Conservation (phyloP, 2,797 vertebrate species). For the Leptatherina wallacei region DNA sequence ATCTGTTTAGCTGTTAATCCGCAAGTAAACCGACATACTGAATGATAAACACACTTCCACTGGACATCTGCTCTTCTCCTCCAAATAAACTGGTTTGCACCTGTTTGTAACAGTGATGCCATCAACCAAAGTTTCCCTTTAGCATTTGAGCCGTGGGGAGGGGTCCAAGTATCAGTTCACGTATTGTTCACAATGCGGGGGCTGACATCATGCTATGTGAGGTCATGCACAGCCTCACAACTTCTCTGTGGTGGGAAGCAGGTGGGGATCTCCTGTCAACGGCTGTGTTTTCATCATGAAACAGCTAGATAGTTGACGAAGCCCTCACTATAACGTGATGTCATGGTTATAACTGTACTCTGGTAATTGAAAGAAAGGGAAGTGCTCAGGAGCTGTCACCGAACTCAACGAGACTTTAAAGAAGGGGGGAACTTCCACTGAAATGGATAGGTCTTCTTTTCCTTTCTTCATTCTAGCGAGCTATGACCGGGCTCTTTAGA, state of each 20-base stretch:
- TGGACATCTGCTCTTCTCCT: constrained; percentile 67
- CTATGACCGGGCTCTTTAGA: neutral
- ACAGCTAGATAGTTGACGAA: constrained; percentile 16
- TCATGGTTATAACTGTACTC: constrained; percentile 13
- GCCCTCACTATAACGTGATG: neutral
- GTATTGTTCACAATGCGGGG: constrained; percentile 87
- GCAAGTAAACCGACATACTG: constrained; percentile 27
- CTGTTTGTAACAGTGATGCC: constrained; percentile 86
- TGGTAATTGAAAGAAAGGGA: constrained; percentile 43
- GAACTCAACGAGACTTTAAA: neutral
- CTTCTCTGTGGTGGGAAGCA: constrained; percentile 81
- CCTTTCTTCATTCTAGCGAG: constrained; percentile 1
- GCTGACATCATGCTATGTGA: constrained; percentile 88
- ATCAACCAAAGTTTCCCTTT: constrained; percentile 72
- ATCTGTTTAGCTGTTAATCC: neutral
- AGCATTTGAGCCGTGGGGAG: constrained; percentile 56
- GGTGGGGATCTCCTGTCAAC: constrained; percentile 85
- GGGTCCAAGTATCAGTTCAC: constrained; percentile 78
- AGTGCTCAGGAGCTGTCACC: constrained; percentile 17
- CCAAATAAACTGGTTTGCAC: constrained; percentile 82
- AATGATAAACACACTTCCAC: constrained; percentile 45
- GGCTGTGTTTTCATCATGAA: constrained; percentile 63
- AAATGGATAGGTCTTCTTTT: constrained; percentile 1
- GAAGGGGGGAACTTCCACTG: constrained; percentile 32
- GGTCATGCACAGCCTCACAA: constrained; percentile 84